Evolutionary conservation across 2,888 invertebrate species (phyloP).

Genomic region (Stenolophus ochropezus): DNA sequence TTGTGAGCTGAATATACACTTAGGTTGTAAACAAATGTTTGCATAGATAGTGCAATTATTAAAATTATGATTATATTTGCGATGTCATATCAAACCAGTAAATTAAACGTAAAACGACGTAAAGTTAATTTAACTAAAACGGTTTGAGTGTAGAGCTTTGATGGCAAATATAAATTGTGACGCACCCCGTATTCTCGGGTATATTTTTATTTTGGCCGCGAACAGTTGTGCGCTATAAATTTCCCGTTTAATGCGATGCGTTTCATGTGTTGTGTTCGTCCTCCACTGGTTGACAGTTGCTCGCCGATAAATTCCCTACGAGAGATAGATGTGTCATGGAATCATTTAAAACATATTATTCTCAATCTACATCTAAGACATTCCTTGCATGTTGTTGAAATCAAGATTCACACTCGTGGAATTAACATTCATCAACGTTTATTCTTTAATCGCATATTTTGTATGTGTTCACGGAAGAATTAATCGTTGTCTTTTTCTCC

Average conservation of each 20-base stretch:
- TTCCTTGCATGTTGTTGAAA: slow-evolving; percentile 44
- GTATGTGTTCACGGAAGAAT: slow-evolving; percentile 25
- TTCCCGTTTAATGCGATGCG: slow-evolving; percentile 50
- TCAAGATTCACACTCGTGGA: slow-evolving; percentile 31
- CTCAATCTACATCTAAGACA: slow-evolving; percentile 51
- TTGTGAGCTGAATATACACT: too few relatives aligned
- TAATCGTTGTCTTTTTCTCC: slow-evolving; percentile 5
- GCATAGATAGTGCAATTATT: too few relatives aligned
- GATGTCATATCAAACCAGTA: too few relatives aligned
- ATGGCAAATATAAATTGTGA: not conserved
- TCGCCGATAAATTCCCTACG: slow-evolving; percentile 45
- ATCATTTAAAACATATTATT: slow-evolving; percentile 57
- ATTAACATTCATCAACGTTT: slow-evolving; percentile 37
- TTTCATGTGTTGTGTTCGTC: slow-evolving; percentile 41
- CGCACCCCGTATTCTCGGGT: slow-evolving; percentile 15
- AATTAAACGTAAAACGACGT: too few relatives aligned
- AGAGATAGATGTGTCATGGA: slow-evolving; percentile 46
- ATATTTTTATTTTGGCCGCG: slow-evolving; percentile 51
- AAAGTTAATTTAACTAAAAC: too few relatives aligned
- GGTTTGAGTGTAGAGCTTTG: not conserved
- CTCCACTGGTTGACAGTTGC: slow-evolving; percentile 52
- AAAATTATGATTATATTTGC: too few relatives aligned
- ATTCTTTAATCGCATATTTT: slow-evolving; percentile 34
- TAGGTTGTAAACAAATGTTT: too few relatives aligned
- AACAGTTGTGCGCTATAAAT: slow-evolving; percentile 59